Percentiles rank a stretch among this genome's conserved stretches.
Evolutionary conservation across 2,888 invertebrate species (phyloP).

Genomic region (Brachyptera risi): DNA sequence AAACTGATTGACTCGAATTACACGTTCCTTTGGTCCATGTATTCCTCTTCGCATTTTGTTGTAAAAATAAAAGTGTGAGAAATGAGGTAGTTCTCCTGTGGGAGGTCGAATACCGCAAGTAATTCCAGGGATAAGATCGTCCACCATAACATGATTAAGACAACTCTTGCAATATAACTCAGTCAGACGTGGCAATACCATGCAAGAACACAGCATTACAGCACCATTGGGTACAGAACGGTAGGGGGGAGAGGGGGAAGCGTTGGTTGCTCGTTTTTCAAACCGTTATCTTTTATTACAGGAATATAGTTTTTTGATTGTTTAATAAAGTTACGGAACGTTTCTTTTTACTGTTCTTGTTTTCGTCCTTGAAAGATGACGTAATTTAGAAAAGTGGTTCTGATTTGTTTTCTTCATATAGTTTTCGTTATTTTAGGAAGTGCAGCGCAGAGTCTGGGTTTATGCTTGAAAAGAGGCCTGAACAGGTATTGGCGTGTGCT

Average conservation of each 20-base stretch:
- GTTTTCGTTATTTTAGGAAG: too few species aligned
- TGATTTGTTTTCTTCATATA: too few species aligned
- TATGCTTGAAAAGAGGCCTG: too few species aligned
- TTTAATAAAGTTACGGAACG: neutral
- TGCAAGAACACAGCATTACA: neutral
- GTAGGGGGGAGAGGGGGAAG: neutral
- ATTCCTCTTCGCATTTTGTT: constrained; percentile 6
- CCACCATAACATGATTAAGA: neutral
- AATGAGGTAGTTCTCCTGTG: neutral
- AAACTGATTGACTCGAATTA: too few species aligned
- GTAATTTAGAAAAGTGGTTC: too few species aligned
- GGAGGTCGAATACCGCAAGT: neutral
- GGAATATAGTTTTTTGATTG: neutral
- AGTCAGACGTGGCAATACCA: neutral
- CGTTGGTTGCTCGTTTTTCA: too few species aligned
- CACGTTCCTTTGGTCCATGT: too few species aligned
- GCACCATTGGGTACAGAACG: too few species aligned
- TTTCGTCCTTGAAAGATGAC: too few species aligned
- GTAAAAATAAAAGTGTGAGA: constrained; percentile 6
- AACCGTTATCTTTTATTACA: neutral
- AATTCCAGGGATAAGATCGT: neutral
- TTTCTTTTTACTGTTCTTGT: too few species aligned
- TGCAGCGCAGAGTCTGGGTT: too few species aligned
- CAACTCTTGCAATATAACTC: neutral
- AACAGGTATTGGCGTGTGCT: too few species aligned